Evolutionary conservation across 2,888 invertebrate genomes (phyloP), one percentile per base, ranked within the genome.

Genomic region (Polyommatus iphigenia): DNA sequence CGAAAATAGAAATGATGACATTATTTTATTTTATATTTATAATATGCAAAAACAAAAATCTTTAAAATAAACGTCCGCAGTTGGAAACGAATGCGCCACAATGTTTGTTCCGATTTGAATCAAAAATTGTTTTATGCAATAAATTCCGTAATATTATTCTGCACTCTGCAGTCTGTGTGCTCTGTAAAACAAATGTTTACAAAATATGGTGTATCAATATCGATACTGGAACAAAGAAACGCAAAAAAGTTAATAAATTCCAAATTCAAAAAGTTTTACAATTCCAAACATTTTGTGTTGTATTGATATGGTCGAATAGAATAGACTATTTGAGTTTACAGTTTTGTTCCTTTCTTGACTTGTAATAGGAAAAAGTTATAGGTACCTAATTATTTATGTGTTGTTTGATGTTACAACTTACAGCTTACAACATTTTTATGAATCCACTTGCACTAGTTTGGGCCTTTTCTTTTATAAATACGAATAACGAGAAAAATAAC

Each of bases 71-170:
- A 54, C 75, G 50, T 54, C 54, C 15, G 50, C 50, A 29, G 54
- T 54, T 75, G 29, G 18, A 75, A 41, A 50, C 24, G 29, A 75
- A 75, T 75, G 75, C 50, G 29, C 75, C 75, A 50, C 75, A 75
- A 54, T 75, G 18, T 75, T 75, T 75, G 24, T 54, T 13, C 50
- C 54, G 29, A 67, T 29, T 67, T 67, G 32, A 67, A 67, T 67
- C 13, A 67, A 67, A 67, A 50, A 75, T 54, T 75, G 75, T 75
- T 75, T 75, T 24, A 54, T 32, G 54, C 50, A 75, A 54, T 54
- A 50, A 46, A 73, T 29, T 24, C 50, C 24, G 73, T 50, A 20
- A 73, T 73, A 13, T 54, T 54, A 50, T 54, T 75, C 29, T 24
- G 29, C 29, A 50, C 8, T 29, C 29, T 75, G 29, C 29, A 50